These are phyloP conservation scores for Elymnias hypermnestra DNA, from an alignment of 1,140 invertebrate species.

Conservation along the genomic window DNA sequence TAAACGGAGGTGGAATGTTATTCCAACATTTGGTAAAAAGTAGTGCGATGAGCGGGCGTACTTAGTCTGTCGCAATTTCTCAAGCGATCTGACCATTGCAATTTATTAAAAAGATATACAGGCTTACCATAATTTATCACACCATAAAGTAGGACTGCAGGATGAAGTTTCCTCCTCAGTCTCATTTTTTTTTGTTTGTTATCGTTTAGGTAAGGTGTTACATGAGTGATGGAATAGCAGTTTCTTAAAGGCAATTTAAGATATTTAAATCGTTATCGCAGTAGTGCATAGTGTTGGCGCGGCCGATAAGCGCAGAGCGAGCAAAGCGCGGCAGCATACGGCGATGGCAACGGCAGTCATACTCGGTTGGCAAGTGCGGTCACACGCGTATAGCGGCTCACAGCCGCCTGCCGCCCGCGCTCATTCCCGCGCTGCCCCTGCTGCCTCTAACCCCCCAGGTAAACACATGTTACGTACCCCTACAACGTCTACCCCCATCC, in stretches of 20 bases:
- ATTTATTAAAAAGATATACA: too few relatives aligned
- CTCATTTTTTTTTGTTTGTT: too few relatives aligned
- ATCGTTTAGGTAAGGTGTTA: too few relatives aligned
- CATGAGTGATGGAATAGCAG: too few relatives aligned
- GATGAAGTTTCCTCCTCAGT: too few relatives aligned
- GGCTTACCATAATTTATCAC: too few relatives aligned
- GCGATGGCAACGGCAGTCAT: conserved; percentile 51
- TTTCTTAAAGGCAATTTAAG: conserved; percentile 31
- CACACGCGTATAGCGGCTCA: conserved; percentile 54
- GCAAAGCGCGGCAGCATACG: conserved; percentile 29
- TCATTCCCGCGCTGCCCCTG: conserved; percentile 38
- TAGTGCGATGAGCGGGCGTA: too few relatives aligned
- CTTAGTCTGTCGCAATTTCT: too few relatives aligned
- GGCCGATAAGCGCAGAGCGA: conserved; percentile 55
- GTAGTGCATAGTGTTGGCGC: conserved; percentile 50
- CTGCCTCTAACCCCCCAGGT: conserved; percentile 43
- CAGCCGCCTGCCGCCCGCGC: conserved; percentile 30
- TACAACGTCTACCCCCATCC: conserved; percentile 6
- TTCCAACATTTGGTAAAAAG: too few relatives aligned
- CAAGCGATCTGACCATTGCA: too few relatives aligned
- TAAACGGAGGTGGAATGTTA: too few relatives aligned
- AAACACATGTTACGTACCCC: conserved; percentile 32
- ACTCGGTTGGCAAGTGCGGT: conserved; percentile 55
- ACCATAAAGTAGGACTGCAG: too few relatives aligned
- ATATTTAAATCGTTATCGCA: conserved; percentile 54